Evolutionary conservation across 2,113 vertebrate genomes (phyloP).

Genomic region (Plecturocebus donacophilus): DNA sequence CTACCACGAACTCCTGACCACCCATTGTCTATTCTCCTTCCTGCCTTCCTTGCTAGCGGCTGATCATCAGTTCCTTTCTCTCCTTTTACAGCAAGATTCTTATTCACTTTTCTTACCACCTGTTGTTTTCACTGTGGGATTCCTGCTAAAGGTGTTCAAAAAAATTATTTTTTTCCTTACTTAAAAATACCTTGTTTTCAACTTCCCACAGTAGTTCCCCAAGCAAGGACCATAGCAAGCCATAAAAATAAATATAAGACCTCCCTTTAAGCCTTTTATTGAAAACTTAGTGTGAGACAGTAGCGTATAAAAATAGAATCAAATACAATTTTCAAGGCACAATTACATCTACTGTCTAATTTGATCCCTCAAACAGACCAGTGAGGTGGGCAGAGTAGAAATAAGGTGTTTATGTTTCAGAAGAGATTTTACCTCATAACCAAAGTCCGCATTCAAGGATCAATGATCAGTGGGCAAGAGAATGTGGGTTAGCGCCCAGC

Average conservation of each 20-base stretch:
- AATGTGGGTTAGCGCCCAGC: background rate
- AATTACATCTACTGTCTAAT: background rate
- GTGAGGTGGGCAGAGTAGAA: background rate
- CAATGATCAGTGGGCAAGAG: background rate
- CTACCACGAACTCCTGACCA: background rate
- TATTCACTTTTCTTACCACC: background rate
- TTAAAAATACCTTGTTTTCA: constrained; percentile 11
- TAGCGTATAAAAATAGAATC: background rate
- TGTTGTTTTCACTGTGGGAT: background rate
- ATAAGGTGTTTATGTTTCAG: background rate
- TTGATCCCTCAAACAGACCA: background rate
- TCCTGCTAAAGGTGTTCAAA: background rate
- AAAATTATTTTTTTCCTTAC: background rate
- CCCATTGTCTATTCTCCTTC: background rate
- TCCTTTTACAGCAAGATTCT: background rate
- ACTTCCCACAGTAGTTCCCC: background rate
- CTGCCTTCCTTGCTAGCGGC: background rate
- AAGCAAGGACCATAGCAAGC: background rate
- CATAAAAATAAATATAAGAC: background rate
- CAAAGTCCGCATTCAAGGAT: background rate
- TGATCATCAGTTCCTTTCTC: background rate
- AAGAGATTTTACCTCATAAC: background rate
- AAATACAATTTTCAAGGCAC: background rate
- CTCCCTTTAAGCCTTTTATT: background rate
- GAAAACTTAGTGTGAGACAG: background rate